phyloP scores from a whole-genome alignment of 1,140 invertebrate genomes.

The Trichonephila clavipes region DNA sequence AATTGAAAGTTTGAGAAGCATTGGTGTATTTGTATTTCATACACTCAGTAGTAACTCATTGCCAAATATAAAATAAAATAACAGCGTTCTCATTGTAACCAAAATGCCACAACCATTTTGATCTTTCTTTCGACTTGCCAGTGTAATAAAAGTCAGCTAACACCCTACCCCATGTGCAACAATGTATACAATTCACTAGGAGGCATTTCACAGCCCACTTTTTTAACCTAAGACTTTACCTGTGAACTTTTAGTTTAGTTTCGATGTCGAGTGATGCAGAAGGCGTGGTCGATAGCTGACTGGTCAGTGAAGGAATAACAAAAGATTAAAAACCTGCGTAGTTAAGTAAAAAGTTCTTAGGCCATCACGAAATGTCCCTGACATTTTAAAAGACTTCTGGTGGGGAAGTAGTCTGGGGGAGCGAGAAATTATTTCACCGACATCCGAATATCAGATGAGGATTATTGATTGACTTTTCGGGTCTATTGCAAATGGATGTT shows the following conservation, averaged over 20 bases:
- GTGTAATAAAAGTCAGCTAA: not conserved
- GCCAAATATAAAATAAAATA: no score
- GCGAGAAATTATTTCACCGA: constrained; percentile 29
- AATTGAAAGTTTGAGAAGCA: no score
- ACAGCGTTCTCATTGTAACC: not conserved
- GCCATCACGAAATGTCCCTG: constrained; percentile 69
- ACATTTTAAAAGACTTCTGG: constrained; percentile 68
- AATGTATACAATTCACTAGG: constrained; percentile 3
- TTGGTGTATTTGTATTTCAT: no score
- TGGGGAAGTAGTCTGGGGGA: not conserved
- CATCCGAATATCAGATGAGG: constrained; percentile 63
- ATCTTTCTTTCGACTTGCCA: not conserved
- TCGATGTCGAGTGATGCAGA: constrained; percentile 8
- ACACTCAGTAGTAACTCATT: no score
- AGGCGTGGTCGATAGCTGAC: constrained; percentile 44
- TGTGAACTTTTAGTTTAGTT: constrained; percentile 24
- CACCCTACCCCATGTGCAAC: not conserved
- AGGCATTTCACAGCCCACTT: not conserved
- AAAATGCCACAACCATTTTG: not conserved
- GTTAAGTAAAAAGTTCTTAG: constrained; percentile 17
- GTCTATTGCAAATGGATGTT: constrained; percentile 69
- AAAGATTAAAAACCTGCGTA: constrained; percentile 48
- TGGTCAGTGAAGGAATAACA: constrained; percentile 52
- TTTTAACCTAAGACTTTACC: not conserved
- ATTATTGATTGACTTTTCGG: constrained; percentile 72